phyloP scores from a whole-genome alignment of 1,140 invertebrate genomes.

The Ridgeia piscesae region DNA sequence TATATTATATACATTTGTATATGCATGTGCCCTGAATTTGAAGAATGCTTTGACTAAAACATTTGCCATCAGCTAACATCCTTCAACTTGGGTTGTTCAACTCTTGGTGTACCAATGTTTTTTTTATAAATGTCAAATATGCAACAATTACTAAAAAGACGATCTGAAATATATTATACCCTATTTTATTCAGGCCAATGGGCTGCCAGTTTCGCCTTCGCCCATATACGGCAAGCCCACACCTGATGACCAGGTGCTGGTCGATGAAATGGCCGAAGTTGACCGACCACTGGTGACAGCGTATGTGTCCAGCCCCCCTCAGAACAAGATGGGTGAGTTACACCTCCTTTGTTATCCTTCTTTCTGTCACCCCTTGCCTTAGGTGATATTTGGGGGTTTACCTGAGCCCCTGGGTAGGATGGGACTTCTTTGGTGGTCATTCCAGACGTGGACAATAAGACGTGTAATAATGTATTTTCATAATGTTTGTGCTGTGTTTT shows the following conservation, averaged over 20 bases:
- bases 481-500: not conserved
- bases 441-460: too few species aligned
- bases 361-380: not conserved
- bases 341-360: not conserved
- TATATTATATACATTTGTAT: too few species aligned
- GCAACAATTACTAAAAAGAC: too few species aligned
- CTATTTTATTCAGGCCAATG: not conserved
- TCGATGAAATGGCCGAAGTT: constrained; percentile 40
- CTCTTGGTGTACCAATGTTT: too few species aligned
- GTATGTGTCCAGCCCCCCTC: constrained; percentile 39
- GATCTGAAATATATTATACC: not conserved
- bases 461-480: not conserved
- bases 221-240: constrained; percentile 44
- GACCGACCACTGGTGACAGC: constrained; percentile 39
- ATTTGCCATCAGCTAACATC: not conserved
- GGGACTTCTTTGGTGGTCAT: too few species aligned
- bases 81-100: not conserved
- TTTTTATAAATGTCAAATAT: too few species aligned
- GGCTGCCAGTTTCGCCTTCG: not conserved
- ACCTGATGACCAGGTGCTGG: constrained; percentile 41
- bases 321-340: not conserved
- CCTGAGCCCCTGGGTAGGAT: not conserved
- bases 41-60: not conserved
- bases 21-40: too few species aligned
- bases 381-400: not conserved